Evolutionary conservation across 2,113 vertebrate genomes (phyloP), one percentile per base, ranked within the genome.

Genomic region (Callipepla californica): DNA sequence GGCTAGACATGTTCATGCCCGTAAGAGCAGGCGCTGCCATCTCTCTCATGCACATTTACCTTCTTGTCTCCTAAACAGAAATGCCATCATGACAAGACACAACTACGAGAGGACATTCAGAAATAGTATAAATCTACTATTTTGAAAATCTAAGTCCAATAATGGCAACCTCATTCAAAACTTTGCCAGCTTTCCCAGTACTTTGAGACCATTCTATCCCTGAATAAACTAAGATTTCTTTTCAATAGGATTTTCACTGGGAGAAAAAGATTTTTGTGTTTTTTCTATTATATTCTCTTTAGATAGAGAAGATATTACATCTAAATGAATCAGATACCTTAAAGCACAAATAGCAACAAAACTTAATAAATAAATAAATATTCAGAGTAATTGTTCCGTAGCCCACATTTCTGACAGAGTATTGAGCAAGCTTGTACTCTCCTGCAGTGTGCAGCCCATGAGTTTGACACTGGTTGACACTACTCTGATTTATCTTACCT

Each of bases 141-240:
- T 91, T 93, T 91, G 63, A 77, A 94, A 91, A 75, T 22, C 34
- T 59, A 63, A 79, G 34, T 67, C 55, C 59, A 74, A 76, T 72
- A 73, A 26, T 0, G 47, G 36, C 47, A 74, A 90, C 19, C 7
- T 89, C 51, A 68, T 80, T 78, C 40, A 78, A 90, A 69, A 51
- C 34, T 78, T n/a, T 81, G 67, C 66, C 88, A 93, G 40, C 68
- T 50, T 70, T 44, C 73, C n/a, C 34, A 80, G 79, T 82, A 36
- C 26, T 77, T 57, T 87, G 61, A 87, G 94, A 80, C 14, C 25
- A 83, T n/a, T 47, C 15, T 36, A 30, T 11, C 32, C 72, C 19
- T 65, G 38, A 78, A 20, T 67, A 93, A 93, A 78, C n/a, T 32
- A 79, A 84, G 34, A 51, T 65, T 88, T 89, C 15, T 90, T 75